phyloP scores from a whole-genome alignment of 2,797 vertebrate genomes.

The Antennarius maculatus region DNA sequence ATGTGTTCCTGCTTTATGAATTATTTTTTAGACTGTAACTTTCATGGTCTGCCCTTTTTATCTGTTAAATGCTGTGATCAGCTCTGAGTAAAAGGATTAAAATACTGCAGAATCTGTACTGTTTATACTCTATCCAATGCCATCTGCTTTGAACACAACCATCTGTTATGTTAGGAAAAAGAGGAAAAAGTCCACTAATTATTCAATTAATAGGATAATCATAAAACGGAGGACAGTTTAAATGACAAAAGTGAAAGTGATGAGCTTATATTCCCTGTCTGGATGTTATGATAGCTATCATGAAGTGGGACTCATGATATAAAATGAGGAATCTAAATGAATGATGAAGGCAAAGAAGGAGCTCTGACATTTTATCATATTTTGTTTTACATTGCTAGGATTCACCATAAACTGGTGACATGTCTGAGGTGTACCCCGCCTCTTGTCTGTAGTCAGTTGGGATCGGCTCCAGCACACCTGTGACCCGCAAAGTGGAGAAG shows the following conservation, averaged over 20 bases:
- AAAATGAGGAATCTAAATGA: conserved; percentile 1
- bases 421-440: too few relatives aligned
- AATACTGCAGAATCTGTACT: conserved; percentile 11
- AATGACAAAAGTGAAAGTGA: conserved; percentile 31
- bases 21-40: not conserved
- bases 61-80: conserved; percentile 14
- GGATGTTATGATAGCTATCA: conserved; percentile 3
- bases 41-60: not conserved
- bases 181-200: conserved; percentile 35
- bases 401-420: not conserved
- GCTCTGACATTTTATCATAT: not conserved
- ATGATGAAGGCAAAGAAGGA: not conserved
- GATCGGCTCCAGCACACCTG: too few relatives aligned
- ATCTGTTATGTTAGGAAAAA: conserved; percentile 42
- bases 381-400: not conserved
- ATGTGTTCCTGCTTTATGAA: not conserved
- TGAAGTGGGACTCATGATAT: not conserved
- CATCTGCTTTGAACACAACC: conserved; percentile 49
- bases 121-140: conserved; percentile 5
- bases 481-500: too few relatives aligned
- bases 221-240: conserved; percentile 30
- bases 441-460: too few relatives aligned
- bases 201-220: conserved; percentile 54
- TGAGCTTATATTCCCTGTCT: conserved; percentile 34
- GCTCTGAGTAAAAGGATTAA: conserved; percentile 25